Evolutionary conservation across 2,888 invertebrate species (phyloP), one percentile per base, ranked within the genome.

Genomic region (Drosophila affinis): DNA sequence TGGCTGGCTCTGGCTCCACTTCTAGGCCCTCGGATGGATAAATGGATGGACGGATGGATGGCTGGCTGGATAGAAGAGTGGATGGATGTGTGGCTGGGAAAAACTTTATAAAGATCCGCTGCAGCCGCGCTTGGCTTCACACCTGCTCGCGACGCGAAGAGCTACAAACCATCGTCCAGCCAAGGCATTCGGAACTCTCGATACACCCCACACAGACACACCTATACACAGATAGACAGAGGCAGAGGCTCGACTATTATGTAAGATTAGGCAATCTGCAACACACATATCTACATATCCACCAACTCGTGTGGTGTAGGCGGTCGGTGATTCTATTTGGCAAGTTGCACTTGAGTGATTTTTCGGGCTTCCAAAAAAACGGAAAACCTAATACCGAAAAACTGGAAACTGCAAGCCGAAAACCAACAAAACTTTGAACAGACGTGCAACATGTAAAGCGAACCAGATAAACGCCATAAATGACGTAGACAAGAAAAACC

Each of bases 311-410:
- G 44, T n/a, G 21, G 58, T 21, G 61, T 55, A 14, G 39, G n/a
- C 39, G 39, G 39, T 39, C 39, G 39, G 14, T 74, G 85, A 87
- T 87, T 79, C 84, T 85, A 85, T 87, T 76, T 84, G 82, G 78
- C 89, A 87, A 90, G 89, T 89, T 90, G 89, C 90, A 90, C 89
- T 87, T 91, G 86, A 90, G 90, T 90, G 90, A 90, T 86, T 90
- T 90, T 88, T 78, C 80, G 82, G 81, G 79, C 78, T 82, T 75
- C 77, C 80, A 79, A 77, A 77, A 77, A 77, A 75, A 75, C 62
- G 55, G 67, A 72, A 74, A 65, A 51, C 63, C 70, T 78, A 73
- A 39, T 39, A n/a, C 39, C 39, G 39, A 39, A 39, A n/a, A 39
- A 39, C 14, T 39, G 39, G 14, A 79, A 78, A 78, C 75, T 65